These are phyloP conservation scores for Caiman crocodilus DNA, from an alignment of 2,797 vertebrate species.

Conservation along the genomic window DNA sequence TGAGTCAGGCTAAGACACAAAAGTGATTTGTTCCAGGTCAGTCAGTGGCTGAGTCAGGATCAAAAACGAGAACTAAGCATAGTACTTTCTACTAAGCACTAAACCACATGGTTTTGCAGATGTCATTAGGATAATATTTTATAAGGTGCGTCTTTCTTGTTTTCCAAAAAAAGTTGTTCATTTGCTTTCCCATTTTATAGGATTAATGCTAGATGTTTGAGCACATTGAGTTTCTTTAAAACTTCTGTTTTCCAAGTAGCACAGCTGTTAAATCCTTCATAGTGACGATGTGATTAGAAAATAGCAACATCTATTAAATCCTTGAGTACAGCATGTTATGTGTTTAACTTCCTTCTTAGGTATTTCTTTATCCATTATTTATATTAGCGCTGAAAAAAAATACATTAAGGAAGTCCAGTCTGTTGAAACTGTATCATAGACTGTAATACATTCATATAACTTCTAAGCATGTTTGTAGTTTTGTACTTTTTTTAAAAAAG, in stretches of 20 bases:
- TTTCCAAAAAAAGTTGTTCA: slow-evolving; percentile 12
- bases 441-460: background rate
- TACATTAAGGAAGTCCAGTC: background rate
- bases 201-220: background rate
- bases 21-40: background rate
- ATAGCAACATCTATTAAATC: background rate
- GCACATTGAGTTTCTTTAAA: background rate
- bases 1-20: background rate
- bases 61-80: background rate
- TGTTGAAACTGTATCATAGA: background rate
- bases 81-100: background rate
- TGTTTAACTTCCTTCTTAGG: background rate
- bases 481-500: slow-evolving; percentile 12
- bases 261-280: background rate
- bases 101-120: background rate
- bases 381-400: background rate
- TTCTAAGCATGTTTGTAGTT: background rate
- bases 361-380: slow-evolving; percentile 10
- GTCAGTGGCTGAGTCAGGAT: background rate
- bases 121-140: background rate
- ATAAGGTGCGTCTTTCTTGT: background rate
- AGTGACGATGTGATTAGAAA: slow-evolving; percentile 5
- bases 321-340: background rate
- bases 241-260: background rate
- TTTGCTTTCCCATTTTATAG: background rate